Evolutionary conservation across 2,797 vertebrate genomes (phyloP).

Genomic region (Chrysocyon brachyurus): DNA sequence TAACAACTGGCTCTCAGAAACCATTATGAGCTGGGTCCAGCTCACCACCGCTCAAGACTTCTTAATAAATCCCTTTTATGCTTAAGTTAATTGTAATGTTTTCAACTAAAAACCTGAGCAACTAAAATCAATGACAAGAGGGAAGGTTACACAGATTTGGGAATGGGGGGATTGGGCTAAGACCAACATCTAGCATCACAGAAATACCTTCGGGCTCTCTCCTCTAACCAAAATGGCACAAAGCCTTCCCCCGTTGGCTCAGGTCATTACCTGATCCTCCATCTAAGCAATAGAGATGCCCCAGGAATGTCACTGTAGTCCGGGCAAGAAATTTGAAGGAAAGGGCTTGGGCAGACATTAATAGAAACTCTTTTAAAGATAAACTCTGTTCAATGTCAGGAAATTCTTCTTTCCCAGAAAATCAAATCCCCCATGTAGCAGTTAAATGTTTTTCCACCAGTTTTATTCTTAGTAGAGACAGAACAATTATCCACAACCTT

Average conservation of each 20-base stretch:
- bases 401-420: conserved; percentile 71
- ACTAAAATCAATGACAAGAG: not conserved
- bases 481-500: conserved; percentile 74
- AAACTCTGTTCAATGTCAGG: conserved; percentile 62
- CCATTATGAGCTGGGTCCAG: not conserved
- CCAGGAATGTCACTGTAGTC: not conserved
- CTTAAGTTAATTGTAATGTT: not conserved
- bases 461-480: conserved; percentile 70
- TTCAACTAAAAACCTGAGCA: conserved; percentile 36
- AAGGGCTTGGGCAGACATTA: not conserved
- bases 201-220: not conserved
- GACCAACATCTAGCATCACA: not conserved
- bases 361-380: conserved; percentile 30
- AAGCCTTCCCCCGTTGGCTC: not conserved
- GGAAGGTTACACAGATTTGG: not conserved
- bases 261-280: not conserved
- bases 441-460: conserved; percentile 73
- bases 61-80: conserved; percentile 7
- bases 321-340: not conserved
- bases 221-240: not conserved
- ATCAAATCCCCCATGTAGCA: conserved; percentile 40
- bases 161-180: conserved; percentile 28
- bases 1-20: not conserved
- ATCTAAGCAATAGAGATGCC: not conserved
- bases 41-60: not conserved